A percentile compares a stretch with the other conserved stretches of the same genome.
Evolutionary conservation across 2,888 invertebrate genomes (phyloP).

Genomic region (Luffia ferchaultella): DNA sequence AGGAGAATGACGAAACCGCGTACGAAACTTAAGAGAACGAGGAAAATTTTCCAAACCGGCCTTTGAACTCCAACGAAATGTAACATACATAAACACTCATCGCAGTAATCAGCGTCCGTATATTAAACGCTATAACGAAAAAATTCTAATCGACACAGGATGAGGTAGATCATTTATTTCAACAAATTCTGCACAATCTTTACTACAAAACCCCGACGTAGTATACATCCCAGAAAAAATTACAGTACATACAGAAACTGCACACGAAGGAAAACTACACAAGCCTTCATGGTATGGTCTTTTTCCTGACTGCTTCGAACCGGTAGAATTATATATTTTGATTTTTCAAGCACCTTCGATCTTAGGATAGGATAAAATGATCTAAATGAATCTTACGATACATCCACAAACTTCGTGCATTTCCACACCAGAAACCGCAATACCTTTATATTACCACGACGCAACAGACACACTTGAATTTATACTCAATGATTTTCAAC

Average conservation of each 20-base stretch:
- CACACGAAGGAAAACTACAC: not conserved
- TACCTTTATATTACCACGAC: not conserved
- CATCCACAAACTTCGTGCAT: not conserved
- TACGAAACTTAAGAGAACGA: no score
- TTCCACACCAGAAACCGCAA: not conserved
- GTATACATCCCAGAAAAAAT: not conserved
- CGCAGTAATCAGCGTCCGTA: no score
- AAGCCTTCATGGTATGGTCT: not conserved
- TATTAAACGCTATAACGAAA: no score
- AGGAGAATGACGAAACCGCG: no score
- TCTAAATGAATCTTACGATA: not conserved
- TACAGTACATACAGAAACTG: not conserved
- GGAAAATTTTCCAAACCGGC: no score
- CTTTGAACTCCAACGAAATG: no score
- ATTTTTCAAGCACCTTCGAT: not conserved
- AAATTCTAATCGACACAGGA: not conserved
- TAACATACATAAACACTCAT: no score
- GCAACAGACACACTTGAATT: not conserved
- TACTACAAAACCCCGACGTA: not conserved
- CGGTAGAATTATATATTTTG: not conserved
- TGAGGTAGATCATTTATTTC: not conserved
- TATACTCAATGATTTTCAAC: not conserved
- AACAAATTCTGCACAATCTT: no score
- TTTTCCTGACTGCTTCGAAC: not conserved
- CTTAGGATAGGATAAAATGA: not conserved